Evolutionary conservation across 2,113 vertebrate genomes (phyloP).

Genomic region (Hippolais icterina): DNA sequence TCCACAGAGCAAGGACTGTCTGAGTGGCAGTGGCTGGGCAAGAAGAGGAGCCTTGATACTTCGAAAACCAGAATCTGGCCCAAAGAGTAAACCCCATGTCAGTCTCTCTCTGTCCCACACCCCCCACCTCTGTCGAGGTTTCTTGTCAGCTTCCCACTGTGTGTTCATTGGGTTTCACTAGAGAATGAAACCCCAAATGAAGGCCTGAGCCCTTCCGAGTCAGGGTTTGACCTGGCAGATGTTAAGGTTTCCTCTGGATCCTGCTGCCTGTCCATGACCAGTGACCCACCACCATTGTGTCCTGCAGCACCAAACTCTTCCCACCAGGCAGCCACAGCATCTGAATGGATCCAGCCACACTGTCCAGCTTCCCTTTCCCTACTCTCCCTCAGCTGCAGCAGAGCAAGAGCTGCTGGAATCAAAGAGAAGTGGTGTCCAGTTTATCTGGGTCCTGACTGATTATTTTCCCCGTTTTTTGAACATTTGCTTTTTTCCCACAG

Average conservation of each 20-base stretch:
- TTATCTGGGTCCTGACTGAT: not conserved
- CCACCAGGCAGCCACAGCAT: not conserved
- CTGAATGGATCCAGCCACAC: not conserved
- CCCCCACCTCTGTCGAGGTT: rapidly evolving
- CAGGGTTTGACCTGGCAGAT: not conserved
- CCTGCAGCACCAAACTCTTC: not conserved
- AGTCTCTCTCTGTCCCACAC: not conserved
- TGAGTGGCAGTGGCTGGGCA: not conserved
- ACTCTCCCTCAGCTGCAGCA: rapidly evolving
- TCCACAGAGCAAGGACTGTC: not conserved
- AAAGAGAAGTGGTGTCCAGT: rapidly evolving
- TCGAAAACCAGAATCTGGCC: rapidly evolving
- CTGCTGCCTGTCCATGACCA: not conserved
- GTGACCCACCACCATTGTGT: rapidly evolving
- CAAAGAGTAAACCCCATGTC: not conserved
- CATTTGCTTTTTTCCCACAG: not conserved
- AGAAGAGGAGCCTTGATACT: not conserved
- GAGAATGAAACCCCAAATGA: not conserved
- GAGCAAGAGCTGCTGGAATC: not conserved
- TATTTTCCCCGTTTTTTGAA: not conserved
- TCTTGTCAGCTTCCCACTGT: not conserved
- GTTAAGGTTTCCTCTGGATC: not conserved
- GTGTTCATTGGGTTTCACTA: not conserved
- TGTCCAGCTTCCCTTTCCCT: not conserved
- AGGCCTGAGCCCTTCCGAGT: not conserved